Percentiles rank a stretch among this genome's conserved stretches.
These are phyloP conservation scores for Epicampocera succincta DNA, from an alignment of 2,888 invertebrate species.

Conservation along the genomic window DNA sequence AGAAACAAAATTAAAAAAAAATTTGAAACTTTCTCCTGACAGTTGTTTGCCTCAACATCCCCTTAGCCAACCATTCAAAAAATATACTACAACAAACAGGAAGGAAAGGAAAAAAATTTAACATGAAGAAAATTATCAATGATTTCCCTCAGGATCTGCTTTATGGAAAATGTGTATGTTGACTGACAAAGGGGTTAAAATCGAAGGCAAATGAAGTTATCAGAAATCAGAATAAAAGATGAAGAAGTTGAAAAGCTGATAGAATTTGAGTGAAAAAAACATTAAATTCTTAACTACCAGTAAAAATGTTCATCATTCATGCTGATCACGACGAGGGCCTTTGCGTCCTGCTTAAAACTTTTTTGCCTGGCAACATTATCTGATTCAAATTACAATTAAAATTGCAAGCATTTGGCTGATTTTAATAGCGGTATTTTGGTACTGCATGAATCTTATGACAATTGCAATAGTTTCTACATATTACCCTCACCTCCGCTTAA, in stretches of 20 bases:
- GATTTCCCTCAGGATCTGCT: slow-evolving; percentile 58
- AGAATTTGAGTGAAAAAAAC: background rate
- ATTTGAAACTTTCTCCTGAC: slow-evolving; percentile 7
- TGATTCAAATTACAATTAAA: no score
- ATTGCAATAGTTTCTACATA: no score
- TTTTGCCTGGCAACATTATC: background rate
- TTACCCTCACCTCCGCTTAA: no score
- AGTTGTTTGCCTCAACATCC: background rate
- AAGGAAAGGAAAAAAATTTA: background rate
- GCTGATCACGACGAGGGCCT: no score
- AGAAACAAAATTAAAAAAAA: slow-evolving; percentile 10
- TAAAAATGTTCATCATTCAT: no score
- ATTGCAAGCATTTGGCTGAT: no score
- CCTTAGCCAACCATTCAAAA: background rate
- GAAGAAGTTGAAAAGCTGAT: background rate
- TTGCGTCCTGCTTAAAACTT: no score
- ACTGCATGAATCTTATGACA: no score
- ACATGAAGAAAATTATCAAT: slow-evolving; percentile 11
- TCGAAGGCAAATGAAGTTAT: slow-evolving; percentile 35
- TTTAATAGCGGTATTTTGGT: no score
- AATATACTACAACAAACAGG: background rate
- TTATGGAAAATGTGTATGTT: background rate
- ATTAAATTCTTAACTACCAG: no score
- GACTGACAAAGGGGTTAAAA: slow-evolving; percentile 38
- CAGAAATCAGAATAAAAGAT: slow-evolving; percentile 1